Base-by-base conservation (phyloP, 1,140 invertebrate species). In the Linepithema humile region DNA sequence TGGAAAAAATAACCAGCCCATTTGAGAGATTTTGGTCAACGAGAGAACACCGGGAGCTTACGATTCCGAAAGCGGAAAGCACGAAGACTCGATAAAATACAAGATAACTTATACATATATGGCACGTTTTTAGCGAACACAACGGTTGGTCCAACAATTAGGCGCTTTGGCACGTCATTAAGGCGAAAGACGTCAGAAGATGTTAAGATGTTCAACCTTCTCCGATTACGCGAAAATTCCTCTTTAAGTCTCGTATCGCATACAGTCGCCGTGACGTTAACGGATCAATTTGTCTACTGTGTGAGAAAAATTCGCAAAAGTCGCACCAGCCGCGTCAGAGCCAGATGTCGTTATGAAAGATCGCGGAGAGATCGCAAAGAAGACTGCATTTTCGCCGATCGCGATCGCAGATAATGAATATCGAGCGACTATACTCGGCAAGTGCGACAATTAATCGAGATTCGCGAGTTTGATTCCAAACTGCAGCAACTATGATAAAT, bases 391-490 rank as follows among this genome's bases (percentile, higher is more conserved):
- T 67, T 55, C 32, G 32, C 26, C 6, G 55, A 60, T 59, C 23
- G 72, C 40, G 43, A 82, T 86, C 43, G 48, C 10, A 1, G 15
- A 26, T 15, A 17, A 70, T 20, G 35, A 77, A 57, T 83, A 86
- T 70, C 23, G 53, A 57, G 50, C 67, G 15, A 70, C 10, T 3
- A 38, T n/a, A 15, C 4, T 15, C 35, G 45, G 17, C 29, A 72
- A 82, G 35, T 20, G 23, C 20, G 32, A 2, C 26, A 84, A 80
- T 80, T 72, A 77, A 78, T 67, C 50, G 62, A n/a, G n/a, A n/a
- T n/a, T n/a, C 55, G 10, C 23, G 9, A n/a, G 43, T 23, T 59
- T 55, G 60, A 64, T 35, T 62, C 57, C 26, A 73, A 38, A 23
- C 20, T 45, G 26, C 10, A 62, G 69, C 57, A 59, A 77, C 12